Evolutionary conservation across 1,140 invertebrate species (phyloP).

Genomic region (Monomorium pharaonis): DNA sequence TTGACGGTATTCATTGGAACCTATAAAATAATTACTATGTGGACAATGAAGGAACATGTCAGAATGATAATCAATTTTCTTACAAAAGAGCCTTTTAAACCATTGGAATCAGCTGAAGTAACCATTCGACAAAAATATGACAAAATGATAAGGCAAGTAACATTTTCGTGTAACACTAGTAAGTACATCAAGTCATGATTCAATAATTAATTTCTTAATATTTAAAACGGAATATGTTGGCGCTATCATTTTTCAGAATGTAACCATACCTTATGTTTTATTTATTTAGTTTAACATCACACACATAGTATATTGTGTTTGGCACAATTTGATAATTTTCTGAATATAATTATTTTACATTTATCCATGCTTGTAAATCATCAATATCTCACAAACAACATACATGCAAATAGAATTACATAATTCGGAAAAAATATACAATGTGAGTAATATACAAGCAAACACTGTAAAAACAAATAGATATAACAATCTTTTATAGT

Average conservation of each 20-base stretch:
- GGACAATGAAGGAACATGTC: background rate
- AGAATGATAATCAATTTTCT: background rate
- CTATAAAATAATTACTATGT: slow-evolving; percentile 28
- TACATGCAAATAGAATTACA: background rate
- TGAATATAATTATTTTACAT: background rate
- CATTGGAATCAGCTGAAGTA: background rate
- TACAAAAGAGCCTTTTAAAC: background rate
- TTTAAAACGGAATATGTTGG: background rate
- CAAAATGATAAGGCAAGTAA: background rate
- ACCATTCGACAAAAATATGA: slow-evolving; percentile 17
- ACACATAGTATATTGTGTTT: background rate
- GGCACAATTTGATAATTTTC: background rate
- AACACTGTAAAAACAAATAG: background rate
- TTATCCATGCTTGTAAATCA: background rate
- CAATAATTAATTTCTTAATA: background rate
- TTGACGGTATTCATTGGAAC: background rate
- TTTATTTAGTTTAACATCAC: background rate
- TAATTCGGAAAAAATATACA: background rate
- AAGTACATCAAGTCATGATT: background rate
- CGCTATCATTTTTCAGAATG: background rate
- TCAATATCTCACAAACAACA: background rate
- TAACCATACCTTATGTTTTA: background rate
- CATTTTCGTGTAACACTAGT: background rate
- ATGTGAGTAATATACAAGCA: background rate
- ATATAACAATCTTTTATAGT: background rate